A percentile compares a stretch with the other conserved stretches of the same genome.
These are phyloP conservation scores for Lates japonicus DNA, from an alignment of 2,797 vertebrate genomes.

Conservation along the genomic window DNA sequence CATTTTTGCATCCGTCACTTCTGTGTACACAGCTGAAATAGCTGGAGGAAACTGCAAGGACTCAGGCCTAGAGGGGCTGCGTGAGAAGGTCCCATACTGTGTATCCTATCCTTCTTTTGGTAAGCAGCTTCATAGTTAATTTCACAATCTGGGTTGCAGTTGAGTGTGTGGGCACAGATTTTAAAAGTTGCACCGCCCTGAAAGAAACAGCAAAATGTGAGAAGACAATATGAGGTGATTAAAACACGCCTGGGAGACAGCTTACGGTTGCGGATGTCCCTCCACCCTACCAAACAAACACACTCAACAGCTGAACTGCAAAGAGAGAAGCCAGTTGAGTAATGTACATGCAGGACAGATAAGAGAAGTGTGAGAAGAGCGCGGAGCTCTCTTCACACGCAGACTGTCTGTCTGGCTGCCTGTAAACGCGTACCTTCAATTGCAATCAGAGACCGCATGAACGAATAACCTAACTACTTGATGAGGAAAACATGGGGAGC, in stretches of 20 bases:
- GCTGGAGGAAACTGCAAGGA: slow-evolving; percentile 16
- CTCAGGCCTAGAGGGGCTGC: slow-evolving; percentile 1
- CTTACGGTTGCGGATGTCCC: slow-evolving; percentile 74
- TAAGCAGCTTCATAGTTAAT: too few relatives aligned
- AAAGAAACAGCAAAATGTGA: slow-evolving; percentile 51
- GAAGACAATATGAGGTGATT: slow-evolving; percentile 56
- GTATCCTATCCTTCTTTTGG: slow-evolving; percentile 18
- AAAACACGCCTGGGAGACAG: slow-evolving; percentile 64
- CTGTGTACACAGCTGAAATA: slow-evolving; percentile 40
- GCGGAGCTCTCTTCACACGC: slow-evolving; percentile 51
- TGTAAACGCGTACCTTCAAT: too few relatives aligned
- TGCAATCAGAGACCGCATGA: slow-evolving; percentile 71
- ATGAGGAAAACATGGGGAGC: slow-evolving; percentile 68
- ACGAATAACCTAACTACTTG: slow-evolving; percentile 66
- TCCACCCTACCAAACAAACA: slow-evolving; percentile 72
- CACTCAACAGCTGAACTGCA: slow-evolving; percentile 67
- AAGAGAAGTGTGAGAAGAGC: slow-evolving; percentile 73
- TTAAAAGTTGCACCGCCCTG: slow-evolving; percentile 35
- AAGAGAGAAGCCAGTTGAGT: slow-evolving; percentile 61
- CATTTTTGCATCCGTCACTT: slow-evolving; percentile 5
- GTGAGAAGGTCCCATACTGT: slow-evolving; percentile 17
- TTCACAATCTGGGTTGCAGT: too few relatives aligned
- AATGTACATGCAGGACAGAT: slow-evolving; percentile 56
- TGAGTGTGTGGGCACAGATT: slow-evolving; percentile 82
- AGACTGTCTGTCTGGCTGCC: slow-evolving; percentile 60